A percentile compares a stretch with the other conserved stretches of the same genome.
These are phyloP conservation scores for Coelopa frigida DNA, from an alignment of 1,140 invertebrate species.

Conservation along the genomic window DNA sequence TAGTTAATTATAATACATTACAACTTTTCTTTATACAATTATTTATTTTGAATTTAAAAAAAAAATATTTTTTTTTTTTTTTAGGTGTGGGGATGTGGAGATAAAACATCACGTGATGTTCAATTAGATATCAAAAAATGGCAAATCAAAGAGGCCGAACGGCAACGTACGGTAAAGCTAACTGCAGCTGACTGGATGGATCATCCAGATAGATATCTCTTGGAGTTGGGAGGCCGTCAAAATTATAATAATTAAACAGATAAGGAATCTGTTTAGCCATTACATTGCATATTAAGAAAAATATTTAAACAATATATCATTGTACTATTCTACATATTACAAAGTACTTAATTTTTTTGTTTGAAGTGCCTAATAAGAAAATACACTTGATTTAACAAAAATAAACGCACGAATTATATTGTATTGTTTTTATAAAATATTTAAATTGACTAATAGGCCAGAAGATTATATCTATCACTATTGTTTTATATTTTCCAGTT, in stretches of 20 bases:
- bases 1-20: background rate
- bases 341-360: too few relatives aligned
- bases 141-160: conserved; percentile 80
- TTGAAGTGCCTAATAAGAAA: too few relatives aligned
- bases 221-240: conserved; percentile 74
- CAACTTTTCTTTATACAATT: background rate
- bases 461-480: too few relatives aligned
- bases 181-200: conserved; percentile 82
- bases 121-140: conserved; percentile 85
- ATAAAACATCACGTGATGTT: conserved; percentile 61
- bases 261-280: too few relatives aligned
- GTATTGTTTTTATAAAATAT: too few relatives aligned
- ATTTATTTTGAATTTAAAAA: background rate
- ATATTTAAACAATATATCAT: too few relatives aligned
- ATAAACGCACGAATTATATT: too few relatives aligned
- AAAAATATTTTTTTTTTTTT: conserved; percentile 10
- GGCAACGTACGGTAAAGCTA: conserved; percentile 70
- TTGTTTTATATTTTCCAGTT: too few relatives aligned
- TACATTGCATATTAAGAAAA: too few relatives aligned
- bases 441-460: too few relatives aligned
- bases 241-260: conserved; percentile 59
- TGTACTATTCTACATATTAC: too few relatives aligned
- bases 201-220: conserved; percentile 78
- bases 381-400: too few relatives aligned
- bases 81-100: conserved; percentile 81